A percentile compares a stretch with the other conserved stretches of the same genome.
phyloP scores from a whole-genome alignment of 30 jellyfish, hydroid and myxozoan genomes.

The Clytia hemisphaerica region DNA sequence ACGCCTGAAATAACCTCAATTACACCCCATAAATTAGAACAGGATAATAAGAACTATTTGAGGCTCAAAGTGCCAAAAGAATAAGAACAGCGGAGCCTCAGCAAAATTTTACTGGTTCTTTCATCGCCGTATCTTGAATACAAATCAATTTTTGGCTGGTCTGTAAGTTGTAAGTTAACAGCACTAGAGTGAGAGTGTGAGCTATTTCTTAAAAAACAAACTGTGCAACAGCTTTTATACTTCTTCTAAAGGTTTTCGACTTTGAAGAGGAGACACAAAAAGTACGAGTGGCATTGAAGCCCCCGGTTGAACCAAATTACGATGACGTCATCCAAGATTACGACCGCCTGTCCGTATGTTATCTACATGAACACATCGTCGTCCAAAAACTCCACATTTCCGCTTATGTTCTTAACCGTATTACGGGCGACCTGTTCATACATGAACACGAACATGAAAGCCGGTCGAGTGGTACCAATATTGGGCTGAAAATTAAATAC shows the following conservation, averaged over 20 bases:
- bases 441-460: not conserved
- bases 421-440: conserved; percentile 57
- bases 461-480: conserved; percentile 23
- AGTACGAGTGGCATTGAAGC: conserved; percentile 68
- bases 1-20: too few relatives aligned
- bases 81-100: too few relatives aligned
- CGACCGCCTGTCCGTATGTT: conserved; percentile 39
- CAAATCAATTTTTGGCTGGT: too few relatives aligned
- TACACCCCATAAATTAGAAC: too few relatives aligned
- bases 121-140: too few relatives aligned
- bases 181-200: not conserved
- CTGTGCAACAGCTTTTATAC: too few relatives aligned
- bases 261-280: conserved; percentile 46
- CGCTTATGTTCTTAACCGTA: conserved; percentile 33
- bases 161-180: too few relatives aligned
- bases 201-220: too few relatives aligned
- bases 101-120: too few relatives aligned
- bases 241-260: conserved; percentile 55
- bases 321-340: conserved; percentile 40
- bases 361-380: conserved; percentile 39
- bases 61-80: too few relatives aligned
- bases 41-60: too few relatives aligned
- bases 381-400: conserved; percentile 66
- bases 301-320: conserved; percentile 70
- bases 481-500: conserved; percentile 77